These are phyloP conservation scores for Callipepla squamata DNA, from an alignment of 2,113 vertebrate genomes.

Conservation along the genomic window DNA sequence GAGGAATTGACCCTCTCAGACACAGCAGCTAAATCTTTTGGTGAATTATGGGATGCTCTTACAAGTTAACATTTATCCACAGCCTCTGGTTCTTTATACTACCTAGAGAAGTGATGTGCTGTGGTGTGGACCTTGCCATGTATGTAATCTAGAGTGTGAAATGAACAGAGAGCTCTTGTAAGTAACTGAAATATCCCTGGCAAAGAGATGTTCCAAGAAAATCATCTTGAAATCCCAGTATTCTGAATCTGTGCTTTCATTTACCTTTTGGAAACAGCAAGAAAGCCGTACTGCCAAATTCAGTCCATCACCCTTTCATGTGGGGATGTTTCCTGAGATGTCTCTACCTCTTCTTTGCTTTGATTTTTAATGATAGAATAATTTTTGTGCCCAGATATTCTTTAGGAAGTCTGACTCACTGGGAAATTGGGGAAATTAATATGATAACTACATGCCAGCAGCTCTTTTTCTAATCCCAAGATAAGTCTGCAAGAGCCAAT, in stretches of 20 bases:
- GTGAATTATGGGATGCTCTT: conserved; percentile 15
- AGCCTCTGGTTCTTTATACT: neutral
- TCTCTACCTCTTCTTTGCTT: neutral
- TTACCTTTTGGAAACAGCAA: neutral
- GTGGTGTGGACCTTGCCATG: neutral
- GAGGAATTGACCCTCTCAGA: conserved; percentile 18
- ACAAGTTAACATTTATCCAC: conserved; percentile 18
- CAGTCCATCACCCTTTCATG: neutral
- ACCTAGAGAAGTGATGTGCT: conserved; percentile 11
- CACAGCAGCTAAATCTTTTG: conserved; percentile 14
- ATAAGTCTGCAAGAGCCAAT: neutral
- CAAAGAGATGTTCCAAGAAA: neutral
- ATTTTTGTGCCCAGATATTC: neutral
- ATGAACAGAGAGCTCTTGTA: neutral
- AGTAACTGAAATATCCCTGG: neutral
- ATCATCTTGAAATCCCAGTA: neutral
- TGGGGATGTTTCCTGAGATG: neutral
- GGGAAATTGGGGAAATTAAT: neutral
- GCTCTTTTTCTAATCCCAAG: neutral
- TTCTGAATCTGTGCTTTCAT: neutral
- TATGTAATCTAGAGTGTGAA: neutral
- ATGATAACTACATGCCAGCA: neutral
- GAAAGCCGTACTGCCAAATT: neutral
- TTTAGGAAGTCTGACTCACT: neutral
- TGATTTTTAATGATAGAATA: neutral